Conservation (phyloP, 2,797 vertebrate genomes). For the Falco peregrinus region DNA sequence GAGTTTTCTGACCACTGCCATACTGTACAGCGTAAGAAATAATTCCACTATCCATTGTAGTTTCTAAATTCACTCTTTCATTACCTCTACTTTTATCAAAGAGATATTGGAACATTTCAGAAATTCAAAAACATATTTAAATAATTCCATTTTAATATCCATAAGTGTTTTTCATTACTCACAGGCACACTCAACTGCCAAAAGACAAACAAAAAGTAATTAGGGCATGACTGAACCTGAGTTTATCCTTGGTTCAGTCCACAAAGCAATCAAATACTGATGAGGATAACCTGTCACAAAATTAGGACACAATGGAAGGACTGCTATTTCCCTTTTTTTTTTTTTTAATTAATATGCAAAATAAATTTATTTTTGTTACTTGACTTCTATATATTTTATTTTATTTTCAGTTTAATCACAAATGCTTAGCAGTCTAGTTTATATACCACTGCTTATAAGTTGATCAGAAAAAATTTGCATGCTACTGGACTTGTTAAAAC, state of each 20-base stretch:
- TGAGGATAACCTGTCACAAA: not conserved
- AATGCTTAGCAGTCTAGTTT: not conserved
- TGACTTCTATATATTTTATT: not conserved
- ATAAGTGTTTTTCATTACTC: not conserved
- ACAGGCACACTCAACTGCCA: not conserved
- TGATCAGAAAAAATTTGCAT: not conserved
- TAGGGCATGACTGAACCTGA: not conserved
- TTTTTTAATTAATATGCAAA: not conserved
- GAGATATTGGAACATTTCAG: not conserved
- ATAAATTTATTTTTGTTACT: not conserved
- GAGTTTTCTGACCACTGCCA: not conserved
- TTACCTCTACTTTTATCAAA: not conserved
- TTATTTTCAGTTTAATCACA: not conserved
- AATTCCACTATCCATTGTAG: not conserved
- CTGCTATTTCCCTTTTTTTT: not conserved
- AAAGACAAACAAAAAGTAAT: not conserved
- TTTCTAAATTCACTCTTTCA: not conserved
- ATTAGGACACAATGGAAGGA: not conserved
- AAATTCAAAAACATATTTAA: not conserved
- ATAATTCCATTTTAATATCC: not conserved
- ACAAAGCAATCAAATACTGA: not conserved
- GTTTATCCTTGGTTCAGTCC: not conserved
- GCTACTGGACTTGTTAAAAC: not conserved
- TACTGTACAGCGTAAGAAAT: not conserved
- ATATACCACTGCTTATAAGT: not conserved